A percentile compares a stretch with the other conserved stretches of the same genome.
These are phyloP conservation scores for Perccottus glenii DNA, from an alignment of 2,113 vertebrate species.

Conservation along the genomic window DNA sequence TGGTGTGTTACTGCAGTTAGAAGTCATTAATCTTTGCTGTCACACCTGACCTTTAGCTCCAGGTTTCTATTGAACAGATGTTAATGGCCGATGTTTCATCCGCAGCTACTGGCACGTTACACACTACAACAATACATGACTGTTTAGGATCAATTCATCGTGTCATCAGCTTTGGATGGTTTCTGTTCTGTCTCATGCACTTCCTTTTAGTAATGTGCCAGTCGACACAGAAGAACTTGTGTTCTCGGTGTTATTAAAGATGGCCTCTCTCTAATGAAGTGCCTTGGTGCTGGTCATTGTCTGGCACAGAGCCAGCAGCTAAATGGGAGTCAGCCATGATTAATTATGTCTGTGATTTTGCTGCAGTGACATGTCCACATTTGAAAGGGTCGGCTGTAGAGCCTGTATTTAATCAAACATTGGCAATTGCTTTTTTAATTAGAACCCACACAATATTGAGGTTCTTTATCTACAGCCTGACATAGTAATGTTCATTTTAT, in stretches of 20 bases:
- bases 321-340: not conserved
- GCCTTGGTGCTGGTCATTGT: not conserved
- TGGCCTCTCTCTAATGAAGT: not conserved
- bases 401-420: not conserved
- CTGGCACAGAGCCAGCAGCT: not conserved
- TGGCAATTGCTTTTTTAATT: too few species aligned
- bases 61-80: not conserved
- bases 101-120: not conserved
- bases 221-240: not conserved
- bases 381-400: not conserved
- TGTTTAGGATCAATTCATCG: not conserved
- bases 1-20: not conserved
- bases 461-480: too few species aligned
- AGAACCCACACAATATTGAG: too few species aligned
- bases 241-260: not conserved
- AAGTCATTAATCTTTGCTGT: not conserved
- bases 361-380: not conserved
- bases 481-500: too few species aligned
- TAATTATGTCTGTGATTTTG: not conserved
- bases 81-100: not conserved
- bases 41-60: not conserved
- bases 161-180: not conserved
- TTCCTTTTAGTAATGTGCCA: not conserved
- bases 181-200: not conserved
- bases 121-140: not conserved